Evolutionary conservation across 2,888 invertebrate genomes (phyloP), one percentile per base, ranked within the genome.

Genomic region (Hemithea aestivaria): DNA sequence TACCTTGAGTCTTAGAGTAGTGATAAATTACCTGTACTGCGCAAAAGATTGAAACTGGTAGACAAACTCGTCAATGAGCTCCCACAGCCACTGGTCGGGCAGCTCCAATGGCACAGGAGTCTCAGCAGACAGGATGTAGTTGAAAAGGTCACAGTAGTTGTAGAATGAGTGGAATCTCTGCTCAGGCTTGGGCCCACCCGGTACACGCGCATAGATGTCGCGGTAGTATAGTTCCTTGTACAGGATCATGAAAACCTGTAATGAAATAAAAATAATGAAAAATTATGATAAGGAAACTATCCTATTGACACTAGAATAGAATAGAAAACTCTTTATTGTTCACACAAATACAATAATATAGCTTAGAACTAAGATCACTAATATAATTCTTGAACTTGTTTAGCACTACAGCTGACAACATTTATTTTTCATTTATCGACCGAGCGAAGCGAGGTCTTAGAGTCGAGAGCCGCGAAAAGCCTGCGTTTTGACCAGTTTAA

Each of bases 61-160:
- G 24, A 99, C 97, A 83, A 99, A 99, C 74, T 99, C 99, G 83
- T 99, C 99, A 55, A 99, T 96, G 33, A 99, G 92, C 75, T 99
- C 99, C 99, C 99, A 99, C 20, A 99, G 88, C 99, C 99, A 99
- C 67, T 98, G 94, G 82, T 99, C 98, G 7, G 99, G 99, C 40
- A 99, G 79, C 70, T 97, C 96, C 32, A 98, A 81, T 1, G 93
- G 91, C 0, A 97, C 95, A 0, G 98, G 98, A 20, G 93, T 93
- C 51, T 94, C 93, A 0, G 96, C 93, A 58, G 96, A 95, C 45
- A 99, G 88, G 56, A 99, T 97, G 66, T 95, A 94, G 81, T 99
- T 98, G 87, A 99, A 99, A 36, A 99, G 90, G 66, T 97, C 96
- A 82, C 99, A 99, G 73, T 99, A 99, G 82, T 99, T 99, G 83